These are phyloP conservation scores for Syngnathus typhle DNA, from an alignment of 2,113 vertebrate genomes.

Conservation along the genomic window DNA sequence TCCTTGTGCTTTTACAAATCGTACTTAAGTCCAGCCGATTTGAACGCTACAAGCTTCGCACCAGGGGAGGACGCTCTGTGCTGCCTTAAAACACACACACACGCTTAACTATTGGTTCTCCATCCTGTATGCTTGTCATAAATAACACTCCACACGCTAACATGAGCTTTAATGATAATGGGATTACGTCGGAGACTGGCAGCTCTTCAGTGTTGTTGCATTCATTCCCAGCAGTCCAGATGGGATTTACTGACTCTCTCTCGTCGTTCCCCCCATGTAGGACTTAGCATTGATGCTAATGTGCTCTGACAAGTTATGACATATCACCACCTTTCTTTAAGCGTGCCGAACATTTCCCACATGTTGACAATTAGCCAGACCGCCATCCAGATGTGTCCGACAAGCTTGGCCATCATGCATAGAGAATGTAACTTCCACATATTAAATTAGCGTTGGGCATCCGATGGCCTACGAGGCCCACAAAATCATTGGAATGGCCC, in stretches of 20 bases:
- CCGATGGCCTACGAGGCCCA: neutral
- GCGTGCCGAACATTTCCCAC: constrained; percentile 52
- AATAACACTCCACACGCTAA: neutral
- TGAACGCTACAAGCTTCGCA: constrained; percentile 1
- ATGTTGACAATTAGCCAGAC: constrained; percentile 69
- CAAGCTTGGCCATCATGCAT: neutral
- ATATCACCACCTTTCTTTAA: constrained; percentile 40
- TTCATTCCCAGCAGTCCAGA: constrained; percentile 3
- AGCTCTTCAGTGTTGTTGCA: constrained; percentile 3
- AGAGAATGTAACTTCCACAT: neutral
- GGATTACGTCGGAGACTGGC: constrained; percentile 1
- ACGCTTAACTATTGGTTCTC: neutral
- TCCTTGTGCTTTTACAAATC: constrained; percentile 22
- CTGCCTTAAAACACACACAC: neutral
- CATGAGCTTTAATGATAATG: constrained; percentile 6
- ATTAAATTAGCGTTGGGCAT: neutral
- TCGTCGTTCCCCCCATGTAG: neutral
- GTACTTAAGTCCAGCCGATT: constrained; percentile 24
- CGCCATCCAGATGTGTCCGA: constrained; percentile 42
- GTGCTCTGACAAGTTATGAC: constrained; percentile 64
- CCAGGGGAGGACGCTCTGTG: neutral
- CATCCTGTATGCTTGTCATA: neutral
- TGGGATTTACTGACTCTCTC: constrained; percentile 4
- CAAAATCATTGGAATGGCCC: neutral
- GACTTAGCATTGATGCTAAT: constrained; percentile 55